Evolutionary conservation across 2,113 vertebrate species (phyloP).

Genomic region (Dromas ardeola): DNA sequence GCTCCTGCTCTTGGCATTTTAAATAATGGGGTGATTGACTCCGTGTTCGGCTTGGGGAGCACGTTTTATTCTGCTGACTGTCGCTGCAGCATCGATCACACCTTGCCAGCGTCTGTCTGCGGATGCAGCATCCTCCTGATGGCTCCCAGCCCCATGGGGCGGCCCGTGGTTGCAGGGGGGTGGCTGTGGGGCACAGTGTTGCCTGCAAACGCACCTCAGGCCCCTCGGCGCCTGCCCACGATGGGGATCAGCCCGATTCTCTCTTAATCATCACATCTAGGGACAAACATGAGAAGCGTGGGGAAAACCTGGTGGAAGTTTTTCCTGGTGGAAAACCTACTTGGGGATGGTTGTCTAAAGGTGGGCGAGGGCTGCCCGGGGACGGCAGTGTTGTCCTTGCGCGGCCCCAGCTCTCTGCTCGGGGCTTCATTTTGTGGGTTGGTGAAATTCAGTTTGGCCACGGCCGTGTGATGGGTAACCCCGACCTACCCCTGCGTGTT

Average conservation of each 20-base stretch:
- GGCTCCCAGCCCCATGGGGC: rapidly evolving
- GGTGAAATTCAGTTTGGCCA: neutral
- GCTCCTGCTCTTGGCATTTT: neutral
- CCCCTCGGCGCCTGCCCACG: neutral
- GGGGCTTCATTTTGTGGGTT: rapidly evolving
- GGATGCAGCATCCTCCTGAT: rapidly evolving
- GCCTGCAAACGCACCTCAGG: neutral
- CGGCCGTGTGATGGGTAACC: rapidly evolving
- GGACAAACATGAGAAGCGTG: rapidly evolving
- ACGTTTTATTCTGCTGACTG: neutral
- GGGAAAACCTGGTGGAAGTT: neutral
- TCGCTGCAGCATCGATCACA: rapidly evolving
- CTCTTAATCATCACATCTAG: neutral
- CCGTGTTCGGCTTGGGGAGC: rapidly evolving
- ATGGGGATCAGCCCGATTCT: rapidly evolving
- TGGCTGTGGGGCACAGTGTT: neutral
- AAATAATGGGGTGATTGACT: neutral
- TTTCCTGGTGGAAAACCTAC: neutral
- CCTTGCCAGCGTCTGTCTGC: rapidly evolving
- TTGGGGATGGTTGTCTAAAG: rapidly evolving
- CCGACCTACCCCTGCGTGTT: rapidly evolving
- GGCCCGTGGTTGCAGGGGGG: rapidly evolving
- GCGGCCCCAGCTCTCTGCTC: neutral
- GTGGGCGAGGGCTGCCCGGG: neutral
- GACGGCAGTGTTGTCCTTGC: neutral